Conservation (phyloP, 1,140 invertebrate genomes). For the Magallana angulata region DNA sequence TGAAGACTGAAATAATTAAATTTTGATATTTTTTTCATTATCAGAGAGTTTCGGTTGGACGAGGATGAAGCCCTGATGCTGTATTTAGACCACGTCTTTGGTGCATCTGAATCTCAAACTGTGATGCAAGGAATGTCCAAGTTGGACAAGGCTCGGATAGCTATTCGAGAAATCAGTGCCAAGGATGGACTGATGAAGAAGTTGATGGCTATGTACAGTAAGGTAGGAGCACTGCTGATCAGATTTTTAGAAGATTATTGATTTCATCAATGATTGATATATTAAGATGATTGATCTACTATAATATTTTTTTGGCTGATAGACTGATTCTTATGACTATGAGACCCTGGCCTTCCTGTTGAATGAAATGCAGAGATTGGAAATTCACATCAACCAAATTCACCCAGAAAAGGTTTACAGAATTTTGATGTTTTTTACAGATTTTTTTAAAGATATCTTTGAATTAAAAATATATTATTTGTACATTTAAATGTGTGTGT, state of each 20-base stretch:
- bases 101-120: slow-evolving; percentile 38
- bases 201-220: slow-evolving; percentile 62
- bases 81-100: slow-evolving; percentile 68
- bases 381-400: slow-evolving; percentile 6
- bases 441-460: no score
- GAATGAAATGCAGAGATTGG: slow-evolving; percentile 60
- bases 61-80: slow-evolving; percentile 67
- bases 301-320: slow-evolving; percentile 12
- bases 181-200: slow-evolving; percentile 56
- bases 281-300: background rate
- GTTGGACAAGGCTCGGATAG: slow-evolving; percentile 55
- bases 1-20: no score
- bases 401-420: slow-evolving; percentile 1
- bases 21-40: slow-evolving; percentile 21
- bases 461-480: no score
- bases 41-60: slow-evolving; percentile 68
- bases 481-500: no score
- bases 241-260: no score
- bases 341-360: slow-evolving; percentile 69
- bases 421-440: no score
- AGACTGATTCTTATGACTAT: slow-evolving; percentile 72
- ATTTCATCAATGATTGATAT: no score
- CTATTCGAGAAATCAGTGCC: slow-evolving; percentile 58
- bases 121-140: background rate
- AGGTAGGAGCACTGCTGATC: slow-evolving; percentile 40